Evolutionary conservation across 1,140 invertebrate genomes (phyloP).

Genomic region (Hyposmocoma kahamanoa): DNA sequence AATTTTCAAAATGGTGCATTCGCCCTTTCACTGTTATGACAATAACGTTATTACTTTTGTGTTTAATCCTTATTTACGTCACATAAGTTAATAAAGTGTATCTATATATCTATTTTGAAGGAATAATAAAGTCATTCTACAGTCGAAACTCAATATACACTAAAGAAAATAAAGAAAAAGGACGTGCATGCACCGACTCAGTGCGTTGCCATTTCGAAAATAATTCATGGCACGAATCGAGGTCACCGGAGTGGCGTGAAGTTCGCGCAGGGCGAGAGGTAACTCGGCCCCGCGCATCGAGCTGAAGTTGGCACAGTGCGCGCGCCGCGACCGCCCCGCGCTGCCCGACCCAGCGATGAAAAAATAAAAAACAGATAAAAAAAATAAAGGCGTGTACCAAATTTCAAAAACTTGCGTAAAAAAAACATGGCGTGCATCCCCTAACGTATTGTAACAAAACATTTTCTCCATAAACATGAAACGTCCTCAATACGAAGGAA

Average conservation of each 20-base stretch:
- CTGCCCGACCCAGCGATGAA: slow-evolving; percentile 14
- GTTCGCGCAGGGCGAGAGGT: slow-evolving; percentile 18
- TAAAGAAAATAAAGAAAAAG: slow-evolving; percentile 8
- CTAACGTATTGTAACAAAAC: not conserved
- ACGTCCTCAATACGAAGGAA: no score
- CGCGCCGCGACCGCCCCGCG: slow-evolving; percentile 23
- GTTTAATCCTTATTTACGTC: no score
- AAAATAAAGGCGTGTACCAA: slow-evolving; percentile 24
- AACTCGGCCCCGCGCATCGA: slow-evolving; percentile 20
- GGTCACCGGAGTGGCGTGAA: slow-evolving; percentile 41
- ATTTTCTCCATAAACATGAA: slow-evolving; percentile 29
- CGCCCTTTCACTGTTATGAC: no score
- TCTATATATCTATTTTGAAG: no score
- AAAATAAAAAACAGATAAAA: slow-evolving; percentile 23
- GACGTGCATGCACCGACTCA: slow-evolving; percentile 12
- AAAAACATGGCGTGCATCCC: slow-evolving; percentile 7
- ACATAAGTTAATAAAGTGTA: no score
- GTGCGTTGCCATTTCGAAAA: slow-evolving; percentile 61
- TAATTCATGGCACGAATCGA: slow-evolving; percentile 52
- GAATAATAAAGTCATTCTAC: no score
- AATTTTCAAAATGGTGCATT: no score
- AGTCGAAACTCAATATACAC: not conserved
- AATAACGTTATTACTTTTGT: no score
- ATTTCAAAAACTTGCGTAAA: slow-evolving; percentile 8
- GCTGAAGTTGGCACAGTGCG: slow-evolving; percentile 32